Evolutionary conservation across 2,797 vertebrate genomes (phyloP), one percentile per base, ranked within the genome.

Genomic region (Sciurus carolinensis): DNA sequence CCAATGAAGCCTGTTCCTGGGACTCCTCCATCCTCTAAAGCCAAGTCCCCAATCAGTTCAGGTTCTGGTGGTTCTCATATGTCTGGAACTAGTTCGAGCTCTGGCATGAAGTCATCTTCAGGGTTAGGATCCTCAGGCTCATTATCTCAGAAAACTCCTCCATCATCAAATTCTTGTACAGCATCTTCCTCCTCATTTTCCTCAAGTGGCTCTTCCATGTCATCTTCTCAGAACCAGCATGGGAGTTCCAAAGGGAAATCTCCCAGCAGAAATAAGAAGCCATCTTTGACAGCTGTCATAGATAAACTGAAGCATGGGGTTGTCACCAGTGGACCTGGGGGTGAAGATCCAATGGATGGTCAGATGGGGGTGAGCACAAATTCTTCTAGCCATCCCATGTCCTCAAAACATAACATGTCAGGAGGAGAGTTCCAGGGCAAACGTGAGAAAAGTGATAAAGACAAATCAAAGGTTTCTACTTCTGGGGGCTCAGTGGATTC

Each of bases 251-350:
- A 99, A 98, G 99, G 99, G 66, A 99, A 99, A 97, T 99, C 99
- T 62, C 99, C 99, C 7, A 99, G 99, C 98, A 99, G 99, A 93
- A 99, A 99, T 99, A 99, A 99, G 98, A 99, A 99, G 96, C 99
- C 99, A 1, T 99, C 99, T 12, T 99, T 99, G 95, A 99, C 99
- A 0, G 99, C 99, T 1, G 99, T 99, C 95, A 99, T 99, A 95
- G 99, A 99, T 98, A 99, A 99, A 97, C 98, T 99, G 52, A 99
- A 99, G 98, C 99, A 99, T 88, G 99, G 99, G 3, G 99, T 99
- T 88, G 99, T 99, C 67, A 99, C 99, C 62, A 99, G 99, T 6
- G 99, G 99, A 88, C 99, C 99, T 20, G 99, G 99, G 10, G 99
- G 99, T 22, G 99, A 99, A 13, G 99, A 99, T 59, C 98, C 99